Conservation (phyloP, 2,113 vertebrate species). For the Poicephalus gulielmi region DNA sequence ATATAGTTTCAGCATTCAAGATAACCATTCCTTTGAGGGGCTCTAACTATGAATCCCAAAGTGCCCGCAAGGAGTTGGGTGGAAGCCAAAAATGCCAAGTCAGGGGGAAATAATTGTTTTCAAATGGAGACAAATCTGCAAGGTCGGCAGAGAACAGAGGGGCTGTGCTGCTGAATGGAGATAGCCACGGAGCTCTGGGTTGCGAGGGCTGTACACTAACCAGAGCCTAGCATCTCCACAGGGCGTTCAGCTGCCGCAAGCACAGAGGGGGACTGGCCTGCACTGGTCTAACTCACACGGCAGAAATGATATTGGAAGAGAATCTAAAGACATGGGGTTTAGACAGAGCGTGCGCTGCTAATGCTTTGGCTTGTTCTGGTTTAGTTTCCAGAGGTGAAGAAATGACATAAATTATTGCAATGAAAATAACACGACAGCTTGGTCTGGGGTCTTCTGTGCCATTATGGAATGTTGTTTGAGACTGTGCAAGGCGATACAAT, state of each 20-base stretch:
- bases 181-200: not conserved
- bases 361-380: not conserved
- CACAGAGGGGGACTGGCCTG: not conserved
- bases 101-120: constrained; percentile 50
- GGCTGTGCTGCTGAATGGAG: not conserved
- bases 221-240: constrained; percentile 10
- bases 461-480: not conserved
- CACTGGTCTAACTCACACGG: constrained; percentile 25
- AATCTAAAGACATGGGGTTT: not conserved
- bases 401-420: not conserved
- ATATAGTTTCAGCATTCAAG: constrained; percentile 3
- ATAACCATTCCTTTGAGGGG: constrained; percentile 38
- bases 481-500: not conserved
- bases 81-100: constrained; percentile 40
- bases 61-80: not conserved
- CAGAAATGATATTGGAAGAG: constrained; percentile 6
- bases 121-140: constrained; percentile 57
- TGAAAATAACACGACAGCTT: constrained; percentile 13
- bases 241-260: not conserved
- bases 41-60: constrained; percentile 1
- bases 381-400: not conserved
- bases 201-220: not conserved
- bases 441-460: not conserved
- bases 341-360: not conserved
- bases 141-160: constrained; percentile 20